A percentile compares a stretch with the other conserved stretches of the same genome.
Conservation (phyloP, 2,113 vertebrate species). For the Lepus americanus region DNA sequence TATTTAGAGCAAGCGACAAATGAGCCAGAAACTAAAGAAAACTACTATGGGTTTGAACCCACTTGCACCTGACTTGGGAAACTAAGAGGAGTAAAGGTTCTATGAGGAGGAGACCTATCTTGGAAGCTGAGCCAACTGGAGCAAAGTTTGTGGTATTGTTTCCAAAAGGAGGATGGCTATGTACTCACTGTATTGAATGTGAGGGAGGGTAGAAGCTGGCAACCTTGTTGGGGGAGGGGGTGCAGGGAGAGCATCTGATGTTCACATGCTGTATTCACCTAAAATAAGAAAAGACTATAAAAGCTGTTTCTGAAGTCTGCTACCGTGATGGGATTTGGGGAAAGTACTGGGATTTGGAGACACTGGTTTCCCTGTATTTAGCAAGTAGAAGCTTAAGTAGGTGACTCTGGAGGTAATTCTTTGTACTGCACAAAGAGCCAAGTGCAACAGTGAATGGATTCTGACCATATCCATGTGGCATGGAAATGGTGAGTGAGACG, state of each 20-base stretch:
- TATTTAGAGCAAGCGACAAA: not conserved
- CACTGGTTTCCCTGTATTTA: not conserved
- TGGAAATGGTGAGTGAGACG: not conserved
- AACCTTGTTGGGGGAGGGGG: not conserved
- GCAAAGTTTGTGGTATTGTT: not conserved
- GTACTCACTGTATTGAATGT: not conserved
- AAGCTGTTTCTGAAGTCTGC: not conserved
- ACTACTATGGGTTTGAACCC: not conserved
- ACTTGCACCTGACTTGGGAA: not conserved
- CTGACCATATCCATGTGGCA: not conserved
- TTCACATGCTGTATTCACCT: not conserved
- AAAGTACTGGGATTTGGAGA: not conserved
- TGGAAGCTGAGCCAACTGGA: not conserved
- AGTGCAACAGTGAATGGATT: not conserved
- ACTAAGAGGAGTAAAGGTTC: not conserved
- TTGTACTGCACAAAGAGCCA: not conserved
- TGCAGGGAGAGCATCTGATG: not conserved
- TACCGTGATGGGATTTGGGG: not conserved
- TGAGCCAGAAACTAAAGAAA: not conserved
- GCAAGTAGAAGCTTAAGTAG: not conserved
- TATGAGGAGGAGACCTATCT: not conserved
- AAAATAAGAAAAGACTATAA: not conserved
- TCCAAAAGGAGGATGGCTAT: not conserved
- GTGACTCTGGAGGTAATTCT: not conserved
- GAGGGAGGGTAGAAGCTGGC: not conserved